Evolutionary conservation across 2,113 vertebrate species (phyloP).

Genomic region (Sporophila hypoxantha): DNA sequence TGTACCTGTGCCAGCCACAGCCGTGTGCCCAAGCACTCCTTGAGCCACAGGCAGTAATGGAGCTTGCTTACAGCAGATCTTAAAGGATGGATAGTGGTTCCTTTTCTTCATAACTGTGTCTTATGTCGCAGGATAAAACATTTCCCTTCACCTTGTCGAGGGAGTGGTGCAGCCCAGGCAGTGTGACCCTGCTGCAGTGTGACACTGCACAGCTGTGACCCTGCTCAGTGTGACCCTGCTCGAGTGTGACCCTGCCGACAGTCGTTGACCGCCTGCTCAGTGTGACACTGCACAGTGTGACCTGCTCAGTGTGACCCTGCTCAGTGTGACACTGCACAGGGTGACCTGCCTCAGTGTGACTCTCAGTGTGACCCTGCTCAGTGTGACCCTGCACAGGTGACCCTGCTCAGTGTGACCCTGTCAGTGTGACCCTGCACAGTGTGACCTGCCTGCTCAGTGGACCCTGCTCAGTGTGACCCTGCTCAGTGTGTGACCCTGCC

Average conservation of each 20-base stretch:
- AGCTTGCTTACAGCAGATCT: not conserved
- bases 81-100: not conserved
- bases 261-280: no score
- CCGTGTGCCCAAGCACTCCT: not conserved
- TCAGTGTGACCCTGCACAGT: rapidly evolving
- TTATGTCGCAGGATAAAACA: rapidly evolving
- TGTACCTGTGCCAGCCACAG: not conserved
- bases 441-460: no score
- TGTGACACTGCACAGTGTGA: no score
- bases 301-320: no score
- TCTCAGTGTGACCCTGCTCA: rapidly evolving
- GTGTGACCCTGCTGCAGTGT: rapidly evolving
- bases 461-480: rapidly evolving
- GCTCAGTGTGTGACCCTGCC: not conserved
- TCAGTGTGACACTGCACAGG: no score
- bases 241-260: no score
- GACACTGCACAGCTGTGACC: no score
- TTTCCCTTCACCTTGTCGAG: no score
- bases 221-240: no score
- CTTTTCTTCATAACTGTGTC: not conserved
- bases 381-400: not conserved
- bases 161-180: rapidly evolving
- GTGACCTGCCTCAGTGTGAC: no score
- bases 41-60: not conserved
- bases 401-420: not conserved